Conservation (phyloP, 2,113 vertebrate species). For the Pachypanchax playfairii region DNA sequence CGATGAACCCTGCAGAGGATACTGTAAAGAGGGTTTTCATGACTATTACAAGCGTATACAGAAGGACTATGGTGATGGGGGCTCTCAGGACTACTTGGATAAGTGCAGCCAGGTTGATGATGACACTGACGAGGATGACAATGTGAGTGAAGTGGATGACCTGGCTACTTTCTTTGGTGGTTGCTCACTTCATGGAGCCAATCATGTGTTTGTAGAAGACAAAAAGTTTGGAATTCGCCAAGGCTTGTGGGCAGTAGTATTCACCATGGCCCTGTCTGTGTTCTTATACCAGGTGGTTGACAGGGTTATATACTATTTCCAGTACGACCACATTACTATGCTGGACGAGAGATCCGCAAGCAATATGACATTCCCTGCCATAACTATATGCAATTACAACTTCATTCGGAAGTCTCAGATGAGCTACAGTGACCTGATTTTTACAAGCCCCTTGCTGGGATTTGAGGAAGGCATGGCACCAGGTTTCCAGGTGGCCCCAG, state of each 20-base stretch:
- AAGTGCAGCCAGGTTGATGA: constrained; percentile 62
- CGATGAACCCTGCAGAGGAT: constrained; percentile 74
- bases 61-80: constrained; percentile 51
- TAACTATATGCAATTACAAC: constrained; percentile 96
- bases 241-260: constrained; percentile 86
- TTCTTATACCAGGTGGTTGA: constrained; percentile 92
- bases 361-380: constrained; percentile 86
- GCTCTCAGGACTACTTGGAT: constrained; percentile 68
- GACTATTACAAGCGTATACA: constrained; percentile 77
- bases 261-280: constrained; percentile 85
- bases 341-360: constrained; percentile 85
- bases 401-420: constrained; percentile 87
- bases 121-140: constrained; percentile 66
- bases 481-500: constrained; percentile 82
- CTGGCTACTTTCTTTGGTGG: constrained; percentile 84
- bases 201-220: constrained; percentile 88
- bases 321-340: constrained; percentile 88
- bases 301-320: constrained; percentile 86
- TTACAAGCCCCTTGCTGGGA: constrained; percentile 87
- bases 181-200: constrained; percentile 91
- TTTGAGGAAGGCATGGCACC: constrained; percentile 87
- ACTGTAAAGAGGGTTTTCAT: constrained; percentile 62
- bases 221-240: constrained; percentile 83
- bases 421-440: constrained; percentile 88
- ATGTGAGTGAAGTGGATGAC: constrained; percentile 67